Percentiles rank a stretch among this genome's conserved stretches.
phyloP scores from a whole-genome alignment of 2,888 invertebrate genomes.

The Drosophila lacicola region DNA sequence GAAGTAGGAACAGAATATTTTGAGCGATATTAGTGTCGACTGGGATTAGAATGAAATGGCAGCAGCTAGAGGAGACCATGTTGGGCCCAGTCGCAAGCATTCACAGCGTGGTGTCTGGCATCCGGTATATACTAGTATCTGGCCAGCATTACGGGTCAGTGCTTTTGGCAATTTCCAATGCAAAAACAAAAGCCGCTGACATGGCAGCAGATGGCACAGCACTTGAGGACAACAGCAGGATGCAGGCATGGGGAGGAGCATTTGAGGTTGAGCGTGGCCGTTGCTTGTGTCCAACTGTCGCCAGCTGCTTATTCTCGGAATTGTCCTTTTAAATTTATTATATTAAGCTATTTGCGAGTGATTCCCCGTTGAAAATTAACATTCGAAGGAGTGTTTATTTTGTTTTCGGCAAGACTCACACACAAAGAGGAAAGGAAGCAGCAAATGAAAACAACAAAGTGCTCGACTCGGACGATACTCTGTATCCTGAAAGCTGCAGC shows the following conservation, averaged over 20 bases:
- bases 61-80: constrained; percentile 5
- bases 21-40: constrained; percentile 18
- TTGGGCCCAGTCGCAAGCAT: not conserved
- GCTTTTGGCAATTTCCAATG: constrained; percentile 62
- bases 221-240: constrained; percentile 1
- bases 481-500: too few relatives aligned
- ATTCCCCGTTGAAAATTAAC: constrained; percentile 30
- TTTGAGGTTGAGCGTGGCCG: not conserved
- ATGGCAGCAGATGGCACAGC: constrained; percentile 63
- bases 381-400: constrained; percentile 42
- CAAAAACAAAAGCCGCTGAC: constrained; percentile 73
- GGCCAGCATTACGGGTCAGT: constrained; percentile 66
- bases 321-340: constrained; percentile 46
- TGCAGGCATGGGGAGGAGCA: not conserved
- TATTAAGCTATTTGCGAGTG: constrained; percentile 51
- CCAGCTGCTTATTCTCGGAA: constrained; percentile 40
- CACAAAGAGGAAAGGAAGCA: constrained; percentile 13
- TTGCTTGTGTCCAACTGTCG: constrained; percentile 43
- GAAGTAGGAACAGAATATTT: constrained; percentile 25
- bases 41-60: constrained; percentile 20
- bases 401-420: constrained; percentile 16
- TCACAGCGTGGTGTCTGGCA: constrained; percentile 23
- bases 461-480: not conserved
- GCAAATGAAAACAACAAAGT: constrained; percentile 1
- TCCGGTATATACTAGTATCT: constrained; percentile 44